These are phyloP conservation scores for Macaria liturata DNA, from an alignment of 2,888 invertebrate genomes.

Conservation along the genomic window DNA sequence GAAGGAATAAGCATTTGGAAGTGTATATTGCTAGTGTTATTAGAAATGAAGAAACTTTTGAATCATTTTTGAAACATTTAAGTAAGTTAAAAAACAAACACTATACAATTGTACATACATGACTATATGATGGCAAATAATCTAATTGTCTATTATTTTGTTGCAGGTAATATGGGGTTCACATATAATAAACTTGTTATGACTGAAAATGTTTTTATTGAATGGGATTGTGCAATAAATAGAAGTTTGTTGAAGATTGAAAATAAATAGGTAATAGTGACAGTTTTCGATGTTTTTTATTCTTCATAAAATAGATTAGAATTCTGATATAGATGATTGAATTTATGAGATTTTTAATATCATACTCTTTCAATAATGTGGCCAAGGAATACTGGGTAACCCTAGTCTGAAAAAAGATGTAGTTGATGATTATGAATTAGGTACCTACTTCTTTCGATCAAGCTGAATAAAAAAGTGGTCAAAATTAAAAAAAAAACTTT, in stretches of 20 bases:
- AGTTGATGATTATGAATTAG: too few species aligned
- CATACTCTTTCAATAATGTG: too few species aligned
- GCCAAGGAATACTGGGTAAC: too few species aligned
- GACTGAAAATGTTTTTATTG: constrained; percentile 42
- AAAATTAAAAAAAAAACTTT: too few species aligned
- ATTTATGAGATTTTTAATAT: too few species aligned
- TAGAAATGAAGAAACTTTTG: constrained; percentile 85
- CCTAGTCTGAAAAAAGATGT: too few species aligned
- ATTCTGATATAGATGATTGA: too few species aligned
- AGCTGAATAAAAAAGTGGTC: too few species aligned
- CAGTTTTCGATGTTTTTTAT: too few species aligned
- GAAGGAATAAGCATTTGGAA: constrained; percentile 53
- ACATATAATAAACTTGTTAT: constrained; percentile 41
- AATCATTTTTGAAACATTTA: constrained; percentile 79
- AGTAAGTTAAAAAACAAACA: constrained; percentile 62
- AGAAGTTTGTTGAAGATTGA: constrained; percentile 59
- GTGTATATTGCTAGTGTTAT: constrained; percentile 72
- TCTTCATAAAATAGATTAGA: too few species aligned
- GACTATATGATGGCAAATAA: background rate
- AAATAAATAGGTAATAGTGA: constrained; percentile 24
- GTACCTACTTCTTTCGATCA: too few species aligned
- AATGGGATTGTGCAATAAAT: constrained; percentile 56
- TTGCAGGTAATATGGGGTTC: constrained; percentile 54
- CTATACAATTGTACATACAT: background rate
- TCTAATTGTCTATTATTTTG: constrained; percentile 9